Evolutionary conservation across 2,797 vertebrate genomes (phyloP).

Genomic region (Synanceia verrucosa): DNA sequence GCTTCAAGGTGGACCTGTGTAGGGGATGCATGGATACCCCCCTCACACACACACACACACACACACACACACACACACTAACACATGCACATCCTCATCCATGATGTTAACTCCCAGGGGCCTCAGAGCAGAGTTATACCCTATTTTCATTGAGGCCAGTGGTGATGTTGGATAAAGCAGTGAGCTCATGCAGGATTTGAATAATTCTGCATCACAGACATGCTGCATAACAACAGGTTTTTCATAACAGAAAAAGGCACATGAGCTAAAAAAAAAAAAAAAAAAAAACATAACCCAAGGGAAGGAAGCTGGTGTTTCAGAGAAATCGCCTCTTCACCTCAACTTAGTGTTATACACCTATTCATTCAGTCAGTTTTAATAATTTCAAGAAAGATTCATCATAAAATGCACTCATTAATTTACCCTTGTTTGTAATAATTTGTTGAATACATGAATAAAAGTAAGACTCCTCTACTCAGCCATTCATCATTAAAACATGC

Average conservation of each 20-base stretch:
- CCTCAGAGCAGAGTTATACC: constrained; percentile 52
- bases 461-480: not conserved
- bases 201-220: constrained; percentile 79
- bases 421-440: not conserved
- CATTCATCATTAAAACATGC: not conserved
- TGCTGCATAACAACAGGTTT: constrained; percentile 72
- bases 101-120: constrained; percentile 55
- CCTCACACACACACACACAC: not conserved
- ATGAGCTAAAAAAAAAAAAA: constrained; percentile 12
- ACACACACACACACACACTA: constrained; percentile 18
- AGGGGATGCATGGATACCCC: constrained; percentile 27
- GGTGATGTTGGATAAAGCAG: constrained; percentile 54
- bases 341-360: not conserved
- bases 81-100: constrained; percentile 17
- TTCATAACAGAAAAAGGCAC: constrained; percentile 19
- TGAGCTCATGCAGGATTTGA: constrained; percentile 71
- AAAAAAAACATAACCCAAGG: not conserved
- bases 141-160: constrained; percentile 67
- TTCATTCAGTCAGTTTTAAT: not conserved
- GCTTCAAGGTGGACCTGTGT: constrained; percentile 72
- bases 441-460: not conserved
- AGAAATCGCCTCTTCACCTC: not conserved
- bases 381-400: not conserved
- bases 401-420: too few species aligned
- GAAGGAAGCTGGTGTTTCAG: constrained; percentile 5